These are phyloP conservation scores for Columba janthina DNA, from an alignment of 2,113 vertebrate genomes.

Conservation along the genomic window DNA sequence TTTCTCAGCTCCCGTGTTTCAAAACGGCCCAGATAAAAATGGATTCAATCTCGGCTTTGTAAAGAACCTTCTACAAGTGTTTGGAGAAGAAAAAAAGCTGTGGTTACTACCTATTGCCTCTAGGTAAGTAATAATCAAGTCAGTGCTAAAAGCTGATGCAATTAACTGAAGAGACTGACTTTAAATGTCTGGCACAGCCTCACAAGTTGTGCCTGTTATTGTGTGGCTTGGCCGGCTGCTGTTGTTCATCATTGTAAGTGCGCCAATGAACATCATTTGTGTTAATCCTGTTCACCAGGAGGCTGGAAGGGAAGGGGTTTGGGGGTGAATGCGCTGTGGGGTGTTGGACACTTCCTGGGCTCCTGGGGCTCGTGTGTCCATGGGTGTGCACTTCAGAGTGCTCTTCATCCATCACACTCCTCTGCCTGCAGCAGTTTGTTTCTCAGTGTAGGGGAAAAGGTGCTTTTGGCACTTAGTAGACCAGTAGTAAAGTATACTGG, in stretches of 20 bases:
- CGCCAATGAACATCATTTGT: background rate
- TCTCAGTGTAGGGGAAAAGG: background rate
- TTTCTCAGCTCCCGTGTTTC: conserved; percentile 92
- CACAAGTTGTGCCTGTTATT: accelerated
- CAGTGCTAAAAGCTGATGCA: background rate
- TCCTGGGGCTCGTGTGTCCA: too few species aligned
- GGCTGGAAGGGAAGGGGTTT: background rate
- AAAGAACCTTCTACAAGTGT: conserved; percentile 92
- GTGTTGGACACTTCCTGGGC: background rate
- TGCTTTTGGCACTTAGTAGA: background rate
- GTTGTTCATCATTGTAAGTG: accelerated
- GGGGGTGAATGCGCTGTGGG: too few species aligned
- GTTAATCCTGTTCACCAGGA: too few species aligned
- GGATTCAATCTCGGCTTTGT: conserved; percentile 90
- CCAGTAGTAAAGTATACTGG: background rate
- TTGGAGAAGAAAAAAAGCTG: conserved; percentile 89
- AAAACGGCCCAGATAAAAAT: conserved; percentile 90
- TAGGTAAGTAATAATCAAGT: conserved; percentile 76
- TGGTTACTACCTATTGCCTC: conserved; percentile 93
- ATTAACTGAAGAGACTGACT: background rate
- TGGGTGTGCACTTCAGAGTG: background rate
- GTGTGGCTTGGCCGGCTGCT: background rate
- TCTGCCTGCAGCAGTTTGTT: background rate
- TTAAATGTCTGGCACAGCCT: background rate
- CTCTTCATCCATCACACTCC: background rate